A percentile compares a stretch with the other conserved stretches of the same genome.
These are phyloP conservation scores for Sarcoramphus papa DNA, from an alignment of 2,797 vertebrate genomes.

Conservation along the genomic window DNA sequence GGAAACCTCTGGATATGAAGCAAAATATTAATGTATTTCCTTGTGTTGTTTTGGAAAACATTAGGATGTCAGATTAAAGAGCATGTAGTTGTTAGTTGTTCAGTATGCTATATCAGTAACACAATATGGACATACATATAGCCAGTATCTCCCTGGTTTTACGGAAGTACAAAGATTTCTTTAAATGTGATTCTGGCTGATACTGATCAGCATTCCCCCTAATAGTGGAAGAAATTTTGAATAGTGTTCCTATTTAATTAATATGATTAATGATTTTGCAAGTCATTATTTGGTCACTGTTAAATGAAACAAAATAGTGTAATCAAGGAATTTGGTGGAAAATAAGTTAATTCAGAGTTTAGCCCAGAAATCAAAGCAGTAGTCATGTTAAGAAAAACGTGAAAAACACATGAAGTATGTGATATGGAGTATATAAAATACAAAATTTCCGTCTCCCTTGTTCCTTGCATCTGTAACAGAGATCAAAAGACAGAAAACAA, in stretches of 20 bases:
- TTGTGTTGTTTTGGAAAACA: not conserved
- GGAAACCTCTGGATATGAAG: not conserved
- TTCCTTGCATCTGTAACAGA: not conserved
- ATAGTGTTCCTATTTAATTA: not conserved
- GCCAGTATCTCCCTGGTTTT: not conserved
- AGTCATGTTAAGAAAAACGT: not conserved
- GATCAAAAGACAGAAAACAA: not conserved
- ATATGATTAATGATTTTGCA: not conserved
- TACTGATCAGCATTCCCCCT: not conserved
- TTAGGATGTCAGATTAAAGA: not conserved
- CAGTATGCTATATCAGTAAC: not conserved
- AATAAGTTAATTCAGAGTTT: not conserved
- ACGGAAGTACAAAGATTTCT: not conserved
- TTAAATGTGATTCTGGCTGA: not conserved
- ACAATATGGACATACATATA: not conserved
- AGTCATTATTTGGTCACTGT: not conserved
- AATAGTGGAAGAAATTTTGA: not conserved
- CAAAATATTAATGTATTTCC: not conserved
- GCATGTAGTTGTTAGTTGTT: not conserved
- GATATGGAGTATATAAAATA: not conserved
- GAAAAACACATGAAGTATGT: not conserved
- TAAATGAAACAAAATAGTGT: not conserved
- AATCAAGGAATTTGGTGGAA: not conserved
- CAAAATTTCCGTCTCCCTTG: not conserved
- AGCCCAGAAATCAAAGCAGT: not conserved